Conservation (phyloP, 2,888 invertebrate genomes). For the Drepanosiphum platanoidis region DNA sequence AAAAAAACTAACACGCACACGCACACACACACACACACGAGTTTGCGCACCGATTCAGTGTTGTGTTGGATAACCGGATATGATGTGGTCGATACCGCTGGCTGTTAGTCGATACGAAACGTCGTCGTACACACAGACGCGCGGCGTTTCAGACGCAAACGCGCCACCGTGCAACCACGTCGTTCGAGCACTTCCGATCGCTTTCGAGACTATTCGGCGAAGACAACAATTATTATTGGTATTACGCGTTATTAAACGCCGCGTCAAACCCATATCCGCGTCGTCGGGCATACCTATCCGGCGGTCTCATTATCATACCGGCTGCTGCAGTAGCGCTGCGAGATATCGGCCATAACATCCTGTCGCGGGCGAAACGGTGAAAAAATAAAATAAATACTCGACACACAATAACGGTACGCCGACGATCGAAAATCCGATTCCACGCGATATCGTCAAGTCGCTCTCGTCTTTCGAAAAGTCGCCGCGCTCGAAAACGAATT, state of each 20-base stretch:
- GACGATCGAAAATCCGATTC: too few relatives aligned
- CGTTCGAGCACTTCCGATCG: constrained; percentile 14
- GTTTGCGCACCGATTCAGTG: not conserved
- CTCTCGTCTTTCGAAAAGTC: not conserved
- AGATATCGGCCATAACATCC: not conserved
- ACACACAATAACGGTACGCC: too few relatives aligned
- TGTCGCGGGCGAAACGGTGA: too few relatives aligned
- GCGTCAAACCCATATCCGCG: too few relatives aligned
- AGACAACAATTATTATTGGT: not conserved
- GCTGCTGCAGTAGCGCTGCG: not conserved
- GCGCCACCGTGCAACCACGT: not conserved
- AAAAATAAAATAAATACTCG: too few relatives aligned
- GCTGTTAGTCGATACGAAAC: too few relatives aligned
- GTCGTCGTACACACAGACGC: not conserved
- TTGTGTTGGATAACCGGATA: constrained; percentile 53
- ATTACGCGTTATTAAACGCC: constrained; percentile 13
- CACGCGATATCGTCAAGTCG: too few relatives aligned
- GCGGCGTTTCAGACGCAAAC: not conserved
- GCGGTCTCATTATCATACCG: not conserved
- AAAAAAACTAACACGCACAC: not conserved
- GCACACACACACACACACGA: not conserved
- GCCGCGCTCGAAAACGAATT: not conserved
- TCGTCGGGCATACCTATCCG: not conserved
- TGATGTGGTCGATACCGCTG: constrained; percentile 15
- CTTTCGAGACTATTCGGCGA: constrained; percentile 20